phyloP scores from a whole-genome alignment of 2,888 invertebrate species.

The Sthenelais limicola region DNA sequence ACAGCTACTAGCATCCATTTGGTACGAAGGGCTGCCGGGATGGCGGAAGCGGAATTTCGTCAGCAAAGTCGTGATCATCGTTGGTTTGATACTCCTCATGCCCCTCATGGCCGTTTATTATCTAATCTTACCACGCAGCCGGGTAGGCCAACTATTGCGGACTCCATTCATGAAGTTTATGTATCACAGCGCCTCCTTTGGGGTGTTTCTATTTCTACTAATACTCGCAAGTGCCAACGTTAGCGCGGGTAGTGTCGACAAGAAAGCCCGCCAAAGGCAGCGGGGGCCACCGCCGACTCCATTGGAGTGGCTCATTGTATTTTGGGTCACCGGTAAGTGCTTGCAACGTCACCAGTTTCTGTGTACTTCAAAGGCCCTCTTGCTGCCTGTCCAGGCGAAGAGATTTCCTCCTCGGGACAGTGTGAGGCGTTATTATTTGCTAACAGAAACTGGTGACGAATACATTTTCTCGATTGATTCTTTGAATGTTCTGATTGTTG shows the following conservation, averaged over 20 bases:
- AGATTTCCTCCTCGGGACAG: no score
- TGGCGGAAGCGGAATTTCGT: constrained; percentile 73
- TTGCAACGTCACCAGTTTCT: background rate
- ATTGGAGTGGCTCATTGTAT: constrained; percentile 75
- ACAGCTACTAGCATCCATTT: constrained; percentile 75
- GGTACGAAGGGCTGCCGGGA: constrained; percentile 76
- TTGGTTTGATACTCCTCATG: constrained; percentile 72
- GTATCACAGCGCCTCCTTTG: constrained; percentile 76
- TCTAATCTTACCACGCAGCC: constrained; percentile 73
- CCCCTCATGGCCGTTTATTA: constrained; percentile 75
- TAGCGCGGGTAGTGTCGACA: constrained; percentile 60
- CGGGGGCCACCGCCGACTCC: constrained; percentile 74
- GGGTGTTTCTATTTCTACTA: constrained; percentile 74
- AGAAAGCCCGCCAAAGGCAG: constrained; percentile 63
- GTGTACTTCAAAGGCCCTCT: no score
- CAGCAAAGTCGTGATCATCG: constrained; percentile 71
- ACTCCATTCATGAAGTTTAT: constrained; percentile 77
- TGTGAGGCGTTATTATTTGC: no score
- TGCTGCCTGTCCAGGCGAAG: no score
- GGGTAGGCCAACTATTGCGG: constrained; percentile 74
- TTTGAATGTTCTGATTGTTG: no score
- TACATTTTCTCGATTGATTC: no score
- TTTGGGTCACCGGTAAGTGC: constrained; percentile 75
- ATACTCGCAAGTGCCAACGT: constrained; percentile 73
- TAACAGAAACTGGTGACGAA: no score